These are phyloP conservation scores for Indicator maculatus DNA, from an alignment of 2,113 vertebrate species.

Conservation along the genomic window DNA sequence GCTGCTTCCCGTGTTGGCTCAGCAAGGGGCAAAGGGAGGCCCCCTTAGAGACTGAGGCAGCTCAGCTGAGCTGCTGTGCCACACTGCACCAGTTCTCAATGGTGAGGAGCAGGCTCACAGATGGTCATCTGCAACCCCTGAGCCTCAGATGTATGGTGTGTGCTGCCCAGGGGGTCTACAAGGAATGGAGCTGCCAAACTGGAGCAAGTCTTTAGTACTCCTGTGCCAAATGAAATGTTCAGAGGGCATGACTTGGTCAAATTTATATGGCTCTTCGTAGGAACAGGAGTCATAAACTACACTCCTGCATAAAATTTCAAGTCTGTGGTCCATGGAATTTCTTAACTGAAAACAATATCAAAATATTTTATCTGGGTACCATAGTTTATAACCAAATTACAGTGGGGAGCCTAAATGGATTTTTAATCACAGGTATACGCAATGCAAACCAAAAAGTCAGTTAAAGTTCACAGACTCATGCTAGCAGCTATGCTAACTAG, in stretches of 20 bases:
- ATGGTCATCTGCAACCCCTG: not conserved
- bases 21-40: not conserved
- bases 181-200: not conserved
- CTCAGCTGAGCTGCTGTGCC: not conserved
- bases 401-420: not conserved
- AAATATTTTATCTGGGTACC: not conserved
- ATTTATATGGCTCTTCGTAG: not conserved
- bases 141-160: accelerated
- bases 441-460: constrained; percentile 60
- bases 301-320: not conserved
- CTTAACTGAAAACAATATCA: not conserved
- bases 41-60: accelerated
- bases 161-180: not conserved
- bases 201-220: not conserved
- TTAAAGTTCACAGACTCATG: constrained; percentile 47
- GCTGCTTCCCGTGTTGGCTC: not conserved
- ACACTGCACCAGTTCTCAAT: accelerated
- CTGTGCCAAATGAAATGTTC: not conserved
- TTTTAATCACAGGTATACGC: constrained; percentile 46
- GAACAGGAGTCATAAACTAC: not conserved
- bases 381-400: not conserved
- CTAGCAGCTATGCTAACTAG: constrained; percentile 26
- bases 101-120: not conserved
- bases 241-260: not conserved
- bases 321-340: not conserved